These are phyloP conservation scores for Trididemnum miniatum DNA, from an alignment of 23 tunicate genomes.

Conservation along the genomic window DNA sequence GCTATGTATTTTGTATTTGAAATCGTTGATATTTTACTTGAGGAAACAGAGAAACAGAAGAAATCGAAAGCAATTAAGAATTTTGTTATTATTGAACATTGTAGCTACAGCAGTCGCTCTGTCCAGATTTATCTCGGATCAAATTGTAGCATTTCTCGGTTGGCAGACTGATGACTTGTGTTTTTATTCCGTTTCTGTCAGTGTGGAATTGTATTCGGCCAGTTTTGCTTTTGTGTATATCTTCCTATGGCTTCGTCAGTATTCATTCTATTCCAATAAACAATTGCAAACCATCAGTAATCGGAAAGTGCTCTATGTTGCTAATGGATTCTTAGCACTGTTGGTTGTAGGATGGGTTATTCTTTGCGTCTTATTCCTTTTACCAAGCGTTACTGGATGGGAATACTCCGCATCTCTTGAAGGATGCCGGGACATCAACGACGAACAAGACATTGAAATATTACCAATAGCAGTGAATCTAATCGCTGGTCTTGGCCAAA, in stretches of 20 bases:
- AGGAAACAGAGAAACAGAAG: not conserved
- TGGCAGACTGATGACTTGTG: slow-evolving; percentile 64
- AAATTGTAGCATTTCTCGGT: slow-evolving; percentile 52
- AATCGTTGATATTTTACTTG: not conserved
- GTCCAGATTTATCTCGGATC: slow-evolving; percentile 39
- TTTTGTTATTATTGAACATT: not conserved
- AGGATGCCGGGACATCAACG: slow-evolving; percentile 64
- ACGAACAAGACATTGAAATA: slow-evolving; percentile 44
- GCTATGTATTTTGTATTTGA: not conserved
- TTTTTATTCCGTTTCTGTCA: slow-evolving; percentile 21
- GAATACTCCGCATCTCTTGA: slow-evolving; percentile 43
- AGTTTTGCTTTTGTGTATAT: slow-evolving; percentile 48
- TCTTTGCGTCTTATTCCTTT: slow-evolving; percentile 32
- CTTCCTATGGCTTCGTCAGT: slow-evolving; percentile 72
- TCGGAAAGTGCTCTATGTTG: slow-evolving; percentile 2
- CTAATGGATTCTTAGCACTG: slow-evolving; percentile 33
- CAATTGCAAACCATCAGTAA: slow-evolving; percentile 28
- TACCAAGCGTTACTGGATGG: slow-evolving; percentile 69
- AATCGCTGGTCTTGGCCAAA: slow-evolving; percentile 30
- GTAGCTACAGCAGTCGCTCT: slow-evolving; percentile 8
- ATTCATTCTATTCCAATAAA: slow-evolving; percentile 51
- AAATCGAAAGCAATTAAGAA: not conserved
- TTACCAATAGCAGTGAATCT: slow-evolving; percentile 32
- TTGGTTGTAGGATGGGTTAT: slow-evolving; percentile 29
- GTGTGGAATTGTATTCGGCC: slow-evolving; percentile 43